Evolutionary conservation across 2,888 invertebrate species (phyloP), one percentile per base, ranked within the genome.

Genomic region (Tuberolachnus salignus): DNA sequence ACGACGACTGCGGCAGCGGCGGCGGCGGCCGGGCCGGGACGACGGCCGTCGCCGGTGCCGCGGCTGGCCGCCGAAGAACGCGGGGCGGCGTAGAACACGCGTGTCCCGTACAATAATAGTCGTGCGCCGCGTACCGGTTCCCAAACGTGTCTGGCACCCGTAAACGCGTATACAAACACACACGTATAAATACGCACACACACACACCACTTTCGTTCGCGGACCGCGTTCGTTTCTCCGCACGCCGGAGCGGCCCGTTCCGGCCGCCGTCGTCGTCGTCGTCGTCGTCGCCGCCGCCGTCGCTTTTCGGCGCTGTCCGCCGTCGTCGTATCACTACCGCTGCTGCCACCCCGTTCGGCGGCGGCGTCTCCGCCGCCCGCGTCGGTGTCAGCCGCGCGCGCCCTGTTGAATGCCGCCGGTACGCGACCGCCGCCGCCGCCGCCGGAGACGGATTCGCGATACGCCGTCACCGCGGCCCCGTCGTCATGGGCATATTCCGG

Each of bases 331-430:
- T n/a, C 21, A 57, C 59, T 16, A 14, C 69, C 13, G 3, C 42
- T 10, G 16, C 3, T 19, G 19, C 23, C 49, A 23, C 11, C n/a
- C 44, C 11, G 46, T 26, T 34, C 66, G 64, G 64, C 44, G 23
- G 49, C 66, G 66, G 49, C 26, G 66, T 49, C 49, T 26, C 42
- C 57, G 70, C 11, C 2, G 71, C 23, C 42, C 34, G 51, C 13
- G 49, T 46, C 23, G 23, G 23, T n/a, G 23, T 44, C 49, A 34
- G 61, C 16, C 67, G 67, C 49, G 19, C 34, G 72, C 42, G 19
- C 13, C 34, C 13, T 13, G 67, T 78, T 78, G 75, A 78, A 78
- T 78, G 75, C 67, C 75, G 67, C n/a, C 75, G 75, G 75, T 66
- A 53, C 42, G 75, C 66, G 55, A 42, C n/a, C 57, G 57, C 34